Percentiles rank a stretch among this genome's conserved stretches.
These are phyloP conservation scores for Aphidoletes aphidimyza DNA, from an alignment of 2,888 invertebrate genomes.

Conservation along the genomic window DNA sequence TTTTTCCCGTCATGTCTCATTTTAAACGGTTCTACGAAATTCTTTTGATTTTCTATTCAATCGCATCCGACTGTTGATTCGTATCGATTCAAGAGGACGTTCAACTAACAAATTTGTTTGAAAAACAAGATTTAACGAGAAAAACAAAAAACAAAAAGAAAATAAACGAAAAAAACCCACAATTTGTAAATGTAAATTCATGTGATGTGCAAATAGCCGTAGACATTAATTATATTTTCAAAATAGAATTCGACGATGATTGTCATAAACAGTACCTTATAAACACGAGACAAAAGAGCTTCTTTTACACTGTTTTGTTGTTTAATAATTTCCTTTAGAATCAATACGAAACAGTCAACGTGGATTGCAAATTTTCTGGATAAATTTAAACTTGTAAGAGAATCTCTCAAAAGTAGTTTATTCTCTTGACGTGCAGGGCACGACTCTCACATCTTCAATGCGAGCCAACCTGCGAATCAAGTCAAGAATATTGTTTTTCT, in stretches of 20 bases:
- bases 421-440: neutral
- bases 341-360: neutral
- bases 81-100: constrained; percentile 1
- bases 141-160: neutral
- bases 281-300: constrained; percentile 37
- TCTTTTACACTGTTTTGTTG: constrained; percentile 30
- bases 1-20: neutral
- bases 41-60: constrained; percentile 33
- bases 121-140: neutral
- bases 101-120: neutral
- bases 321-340: neutral
- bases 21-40: neutral
- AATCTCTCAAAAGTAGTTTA: no score
- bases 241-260: constrained; percentile 7
- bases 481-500: neutral
- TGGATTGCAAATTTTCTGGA: neutral
- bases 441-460: neutral
- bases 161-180: neutral
- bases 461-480: neutral
- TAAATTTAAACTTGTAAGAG: no score
- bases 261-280: constrained; percentile 45
- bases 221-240: constrained; percentile 29
- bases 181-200: constrained; percentile 40
- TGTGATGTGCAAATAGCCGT: constrained; percentile 51
- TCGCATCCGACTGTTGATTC: neutral